Percentiles rank a stretch among this genome's conserved stretches.
Conservation (phyloP, 2,888 invertebrate genomes). For the Cryptocheilus praepositus region DNA sequence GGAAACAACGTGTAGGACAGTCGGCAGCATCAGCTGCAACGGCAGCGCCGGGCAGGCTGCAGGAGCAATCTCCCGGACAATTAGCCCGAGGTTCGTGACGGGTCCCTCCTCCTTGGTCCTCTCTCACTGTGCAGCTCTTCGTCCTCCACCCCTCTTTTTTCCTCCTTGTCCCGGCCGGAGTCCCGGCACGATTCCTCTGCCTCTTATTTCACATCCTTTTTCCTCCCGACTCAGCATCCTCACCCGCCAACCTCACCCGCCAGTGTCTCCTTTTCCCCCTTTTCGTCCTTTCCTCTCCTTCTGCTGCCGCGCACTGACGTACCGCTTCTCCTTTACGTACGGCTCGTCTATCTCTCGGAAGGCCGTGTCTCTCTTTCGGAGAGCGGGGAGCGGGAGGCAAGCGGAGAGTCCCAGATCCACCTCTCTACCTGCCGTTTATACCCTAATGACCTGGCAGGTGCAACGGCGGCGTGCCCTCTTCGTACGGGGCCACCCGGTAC, state of each 20-base stretch:
- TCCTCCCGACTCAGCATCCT: slow-evolving; percentile 21
- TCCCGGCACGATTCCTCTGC: slow-evolving; percentile 11
- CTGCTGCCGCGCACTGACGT: slow-evolving; percentile 25
- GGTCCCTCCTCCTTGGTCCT: slow-evolving; percentile 64
- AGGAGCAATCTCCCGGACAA: slow-evolving; percentile 72
- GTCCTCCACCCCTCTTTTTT: slow-evolving; percentile 46
- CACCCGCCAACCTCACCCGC: slow-evolving; percentile 22
- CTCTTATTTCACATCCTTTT: slow-evolving; percentile 25
- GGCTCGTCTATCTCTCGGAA: slow-evolving; percentile 31
- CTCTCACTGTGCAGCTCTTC: slow-evolving; percentile 39
- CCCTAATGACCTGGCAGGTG: slow-evolving; percentile 74
- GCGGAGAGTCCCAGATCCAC: slow-evolving; percentile 29
- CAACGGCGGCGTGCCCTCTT: slow-evolving; percentile 51
- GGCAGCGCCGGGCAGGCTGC: slow-evolving; percentile 60
- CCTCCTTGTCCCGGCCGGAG: slow-evolving; percentile 18
- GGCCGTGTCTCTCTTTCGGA: slow-evolving; percentile 27
- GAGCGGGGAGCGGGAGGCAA: slow-evolving; percentile 3
- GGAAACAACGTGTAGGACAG: slow-evolving; percentile 59
- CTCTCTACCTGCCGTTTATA: slow-evolving; percentile 70
- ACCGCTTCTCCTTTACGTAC: slow-evolving; percentile 33
- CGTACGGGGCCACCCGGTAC: slow-evolving; percentile 51
- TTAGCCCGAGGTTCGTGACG: slow-evolving; percentile 73
- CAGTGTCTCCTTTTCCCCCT: slow-evolving; percentile 23
- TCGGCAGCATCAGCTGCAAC: slow-evolving; percentile 56
- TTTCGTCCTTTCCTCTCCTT: slow-evolving; percentile 27